These are phyloP conservation scores for Thysanoteuthis rhombus DNA, from an alignment of 2,888 invertebrate genomes.

Conservation along the genomic window DNA sequence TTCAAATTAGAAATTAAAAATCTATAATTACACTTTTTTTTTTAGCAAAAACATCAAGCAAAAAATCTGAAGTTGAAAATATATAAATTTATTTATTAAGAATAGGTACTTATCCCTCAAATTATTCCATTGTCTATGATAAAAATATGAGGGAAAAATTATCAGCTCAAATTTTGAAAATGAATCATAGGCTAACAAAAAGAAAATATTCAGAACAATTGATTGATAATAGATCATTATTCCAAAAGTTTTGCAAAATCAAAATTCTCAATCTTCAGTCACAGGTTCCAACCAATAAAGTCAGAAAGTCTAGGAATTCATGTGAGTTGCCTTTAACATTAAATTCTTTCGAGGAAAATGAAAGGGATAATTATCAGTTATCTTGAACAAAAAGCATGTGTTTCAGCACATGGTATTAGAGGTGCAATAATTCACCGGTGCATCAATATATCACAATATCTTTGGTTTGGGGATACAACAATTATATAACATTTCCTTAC, in stretches of 20 bases:
- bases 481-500: no score
- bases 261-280: not conserved
- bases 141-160: not conserved
- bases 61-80: not conserved
- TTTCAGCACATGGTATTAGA: no score
- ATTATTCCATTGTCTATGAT: no score
- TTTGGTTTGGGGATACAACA: no score
- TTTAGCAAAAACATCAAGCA: not conserved
- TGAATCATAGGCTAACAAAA: not conserved
- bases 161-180: not conserved
- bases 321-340: not conserved
- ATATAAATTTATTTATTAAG: not conserved
- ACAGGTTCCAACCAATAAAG: not conserved
- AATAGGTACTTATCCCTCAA: no score
- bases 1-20: not conserved
- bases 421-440: no score
- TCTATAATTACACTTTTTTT: not conserved
- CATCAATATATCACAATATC: no score
- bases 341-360: not conserved
- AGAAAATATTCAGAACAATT: not conserved
- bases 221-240: no score
- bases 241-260: no score
- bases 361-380: not conserved
- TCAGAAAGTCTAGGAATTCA: not conserved
- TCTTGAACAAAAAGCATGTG: no score